A percentile compares a stretch with the other conserved stretches of the same genome.
These are phyloP conservation scores for Eretmodus cyanostictus DNA, from an alignment of 2,113 vertebrate species.

Conservation along the genomic window DNA sequence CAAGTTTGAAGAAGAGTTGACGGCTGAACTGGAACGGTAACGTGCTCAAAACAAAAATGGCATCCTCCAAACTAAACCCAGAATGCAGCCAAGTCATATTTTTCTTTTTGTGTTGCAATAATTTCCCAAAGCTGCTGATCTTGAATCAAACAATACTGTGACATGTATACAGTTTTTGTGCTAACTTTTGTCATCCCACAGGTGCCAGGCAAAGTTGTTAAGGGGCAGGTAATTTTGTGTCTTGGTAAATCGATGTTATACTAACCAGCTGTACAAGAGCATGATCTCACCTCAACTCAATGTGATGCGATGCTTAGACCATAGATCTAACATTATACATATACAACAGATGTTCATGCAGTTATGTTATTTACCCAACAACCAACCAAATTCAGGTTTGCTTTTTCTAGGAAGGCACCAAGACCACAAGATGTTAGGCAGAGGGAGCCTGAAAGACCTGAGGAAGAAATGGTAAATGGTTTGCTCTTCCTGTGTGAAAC, in stretches of 20 bases:
- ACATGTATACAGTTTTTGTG: background rate
- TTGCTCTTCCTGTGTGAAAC: background rate
- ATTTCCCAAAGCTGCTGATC: background rate
- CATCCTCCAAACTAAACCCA: background rate
- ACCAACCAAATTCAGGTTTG: background rate
- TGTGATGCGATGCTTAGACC: background rate
- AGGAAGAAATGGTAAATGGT: constrained; percentile 52
- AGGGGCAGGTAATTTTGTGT: constrained; percentile 61
- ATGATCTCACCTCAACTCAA: background rate
- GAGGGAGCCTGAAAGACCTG: constrained; percentile 23
- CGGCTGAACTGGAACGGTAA: constrained; percentile 69
- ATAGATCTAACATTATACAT: background rate
- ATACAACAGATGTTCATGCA: background rate
- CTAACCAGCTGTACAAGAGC: constrained; percentile 16
- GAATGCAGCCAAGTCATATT: background rate
- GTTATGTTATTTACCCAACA: background rate
- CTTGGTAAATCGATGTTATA: background rate
- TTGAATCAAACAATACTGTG: background rate
- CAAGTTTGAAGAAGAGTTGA: constrained; percentile 69
- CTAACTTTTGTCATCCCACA: constrained; percentile 39
- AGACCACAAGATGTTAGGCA: constrained; percentile 28
- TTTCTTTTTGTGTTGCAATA: background rate
- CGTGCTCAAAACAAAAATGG: background rate
- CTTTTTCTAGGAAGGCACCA: constrained; percentile 45
- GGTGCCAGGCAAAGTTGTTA: constrained; percentile 68